Percentiles rank a stretch among this genome's conserved stretches.
phyloP scores from a whole-genome alignment of 2,888 invertebrate species.

The Baronia brevicornis region DNA sequence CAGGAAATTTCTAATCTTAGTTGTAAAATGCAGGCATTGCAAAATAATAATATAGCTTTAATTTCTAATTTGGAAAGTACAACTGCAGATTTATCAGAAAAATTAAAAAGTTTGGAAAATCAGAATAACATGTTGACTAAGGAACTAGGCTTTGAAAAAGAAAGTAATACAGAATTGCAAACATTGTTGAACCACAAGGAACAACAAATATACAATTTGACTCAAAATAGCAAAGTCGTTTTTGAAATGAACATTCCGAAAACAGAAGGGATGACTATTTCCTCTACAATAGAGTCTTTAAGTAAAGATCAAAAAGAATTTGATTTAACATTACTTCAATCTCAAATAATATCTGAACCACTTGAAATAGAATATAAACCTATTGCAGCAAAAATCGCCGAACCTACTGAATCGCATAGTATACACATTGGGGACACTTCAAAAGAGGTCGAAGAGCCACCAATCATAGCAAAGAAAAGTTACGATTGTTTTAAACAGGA shows the following conservation, averaged over 20 bases:
- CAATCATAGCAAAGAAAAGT: constrained; percentile 70
- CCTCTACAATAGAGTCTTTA: constrained; percentile 60
- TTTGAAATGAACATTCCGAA: constrained; percentile 71
- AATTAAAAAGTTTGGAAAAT: constrained; percentile 28
- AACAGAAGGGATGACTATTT: constrained; percentile 68
- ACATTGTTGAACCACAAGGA: constrained; percentile 41
- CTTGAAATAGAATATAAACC: constrained; percentile 24
- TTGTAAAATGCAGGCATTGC: constrained; percentile 38
- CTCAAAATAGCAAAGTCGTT: constrained; percentile 49
- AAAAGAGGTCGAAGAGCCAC: constrained; percentile 37
- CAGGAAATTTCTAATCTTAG: constrained; percentile 54
- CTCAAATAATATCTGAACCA: constrained; percentile 53
- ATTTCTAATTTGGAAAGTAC: constrained; percentile 39
- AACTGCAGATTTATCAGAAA: constrained; percentile 48
- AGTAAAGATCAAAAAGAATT: constrained; percentile 33
- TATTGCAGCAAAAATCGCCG: constrained; percentile 30
- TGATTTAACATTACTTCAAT: constrained; percentile 49
- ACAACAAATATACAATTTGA: constrained; percentile 48
- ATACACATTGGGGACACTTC: too few species aligned
- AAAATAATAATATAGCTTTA: constrained; percentile 33
- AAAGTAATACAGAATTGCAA: constrained; percentile 40
- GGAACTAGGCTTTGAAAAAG: constrained; percentile 34
- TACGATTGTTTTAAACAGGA: constrained; percentile 67
- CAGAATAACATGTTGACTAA: constrained; percentile 31
- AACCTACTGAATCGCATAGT: too few species aligned